Evolutionary conservation across 2,797 vertebrate species (phyloP).

Genomic region (Pogonophryne albipinna): DNA sequence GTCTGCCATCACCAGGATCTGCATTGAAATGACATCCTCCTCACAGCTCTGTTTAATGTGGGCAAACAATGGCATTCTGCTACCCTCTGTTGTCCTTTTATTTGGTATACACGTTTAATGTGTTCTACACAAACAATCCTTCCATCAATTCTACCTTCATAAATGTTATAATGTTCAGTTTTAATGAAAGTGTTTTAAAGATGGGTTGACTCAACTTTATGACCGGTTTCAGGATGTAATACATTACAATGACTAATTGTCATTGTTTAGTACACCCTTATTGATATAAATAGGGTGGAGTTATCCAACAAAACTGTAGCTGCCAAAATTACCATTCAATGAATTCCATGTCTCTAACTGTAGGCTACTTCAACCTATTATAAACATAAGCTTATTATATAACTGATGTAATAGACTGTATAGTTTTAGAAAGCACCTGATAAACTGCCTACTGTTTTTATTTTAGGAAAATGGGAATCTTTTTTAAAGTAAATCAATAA

Average conservation of each 20-base stretch:
- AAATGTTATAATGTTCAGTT: neutral
- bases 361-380: no score
- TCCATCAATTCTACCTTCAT: neutral
- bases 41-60: neutral
- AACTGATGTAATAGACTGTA: no score
- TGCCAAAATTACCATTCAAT: neutral
- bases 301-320: neutral
- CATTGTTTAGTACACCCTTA: neutral
- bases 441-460: neutral
- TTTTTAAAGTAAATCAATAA: neutral
- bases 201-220: neutral
- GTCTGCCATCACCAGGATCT: slow-evolving; percentile 23
- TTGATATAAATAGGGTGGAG: neutral
- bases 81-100: neutral
- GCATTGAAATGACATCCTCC: slow-evolving; percentile 27
- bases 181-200: neutral
- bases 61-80: slow-evolving; percentile 18
- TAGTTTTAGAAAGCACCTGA: no score
- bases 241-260: neutral
- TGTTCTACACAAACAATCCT: neutral
- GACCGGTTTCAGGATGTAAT: neutral
- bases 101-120: neutral
- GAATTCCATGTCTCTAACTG: neutral
- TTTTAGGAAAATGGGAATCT: neutral
- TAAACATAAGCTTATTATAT: no score